Evolutionary conservation across 2,888 invertebrate species (phyloP), one percentile per base, ranked within the genome.

Genomic region (Temnothorax rugatulus): DNA sequence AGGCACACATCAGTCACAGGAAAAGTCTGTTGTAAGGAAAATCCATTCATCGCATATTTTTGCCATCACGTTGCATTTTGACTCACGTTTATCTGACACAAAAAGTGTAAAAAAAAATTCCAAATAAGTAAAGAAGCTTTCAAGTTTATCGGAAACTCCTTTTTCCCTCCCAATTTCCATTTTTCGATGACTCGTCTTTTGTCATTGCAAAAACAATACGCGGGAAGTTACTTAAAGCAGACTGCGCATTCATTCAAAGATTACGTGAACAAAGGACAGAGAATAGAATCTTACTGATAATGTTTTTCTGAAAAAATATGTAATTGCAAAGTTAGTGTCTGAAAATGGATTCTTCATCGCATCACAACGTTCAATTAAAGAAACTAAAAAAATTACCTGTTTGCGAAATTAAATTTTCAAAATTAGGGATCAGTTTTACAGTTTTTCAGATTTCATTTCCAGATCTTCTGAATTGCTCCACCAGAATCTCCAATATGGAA

Each of bases 21-120:
- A 66, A 61, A 34, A 2, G 9, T 9, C 50, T 50, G 18, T 50
- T 47, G 15, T 1, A 7, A 63, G 77, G 85, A 83, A 86, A 89
- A 88, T 84, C 64, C 82, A 50, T 87, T 68, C 9, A 57, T 21
- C 13, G 15, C 21, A 41, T 18, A 11, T 0, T 73, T 15, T n/a
- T 73, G 18, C 5, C 0, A 38, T 57, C 3, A 29, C 29, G 29
- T 29, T 29, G 29, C 29, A 29, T 29, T 29, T 29, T 21, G 15
- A 15, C 15, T 15, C 38, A 57, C 21, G 5, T 15, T 73, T 57
- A 69, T 57, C 41, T 34, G 5, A 21, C 11, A 5, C 4, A 21
- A 29, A 44, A 69, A 61, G n/a, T 59, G 52, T 64, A 86, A 18
- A 18, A n/a, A 38, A 54, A 21, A 18, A 9, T 13, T 15, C 21